A percentile compares a stretch with the other conserved stretches of the same genome.
These are phyloP conservation scores for Atethmia centrago DNA, from an alignment of 2,888 invertebrate genomes.

Conservation along the genomic window DNA sequence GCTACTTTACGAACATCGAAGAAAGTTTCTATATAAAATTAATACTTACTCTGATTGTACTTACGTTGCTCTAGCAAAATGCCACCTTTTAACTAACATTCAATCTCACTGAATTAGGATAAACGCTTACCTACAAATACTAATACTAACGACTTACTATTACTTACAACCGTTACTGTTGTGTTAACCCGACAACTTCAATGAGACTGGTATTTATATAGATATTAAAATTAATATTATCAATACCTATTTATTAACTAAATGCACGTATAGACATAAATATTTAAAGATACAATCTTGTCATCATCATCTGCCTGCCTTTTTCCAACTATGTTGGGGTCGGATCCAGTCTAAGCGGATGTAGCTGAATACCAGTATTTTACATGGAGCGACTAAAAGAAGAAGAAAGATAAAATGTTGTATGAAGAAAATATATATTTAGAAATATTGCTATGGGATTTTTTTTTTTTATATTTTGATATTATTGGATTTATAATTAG, in stretches of 20 bases:
- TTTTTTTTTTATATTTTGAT: conserved; percentile 1
- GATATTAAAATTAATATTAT: conserved; percentile 28
- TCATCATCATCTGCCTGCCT: background rate
- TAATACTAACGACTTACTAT: conserved; percentile 48
- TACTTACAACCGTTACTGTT: conserved; percentile 61
- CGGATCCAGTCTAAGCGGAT: no score
- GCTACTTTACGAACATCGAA: conserved; percentile 32
- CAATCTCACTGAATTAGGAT: conserved; percentile 77
- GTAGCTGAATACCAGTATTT: no score
- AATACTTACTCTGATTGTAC: conserved; percentile 69
- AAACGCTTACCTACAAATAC: conserved; percentile 59
- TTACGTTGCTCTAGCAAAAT: conserved; percentile 78
- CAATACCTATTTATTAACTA: conserved; percentile 46
- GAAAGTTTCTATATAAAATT: conserved; percentile 40
- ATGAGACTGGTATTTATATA: conserved; percentile 27
- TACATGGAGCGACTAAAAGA: no score
- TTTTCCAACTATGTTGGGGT: no score
- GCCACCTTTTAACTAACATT: conserved; percentile 77
- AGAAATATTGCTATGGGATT: conserved; percentile 1
- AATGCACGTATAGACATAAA: conserved; percentile 54
- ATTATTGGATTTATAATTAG: conserved; percentile 3
- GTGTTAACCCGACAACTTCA: conserved; percentile 50
- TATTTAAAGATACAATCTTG: conserved; percentile 18
- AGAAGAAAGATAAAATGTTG: conserved; percentile 2
- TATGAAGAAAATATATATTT: background rate